Conservation (phyloP, 1,140 invertebrate genomes). For the Planococcus citri region DNA sequence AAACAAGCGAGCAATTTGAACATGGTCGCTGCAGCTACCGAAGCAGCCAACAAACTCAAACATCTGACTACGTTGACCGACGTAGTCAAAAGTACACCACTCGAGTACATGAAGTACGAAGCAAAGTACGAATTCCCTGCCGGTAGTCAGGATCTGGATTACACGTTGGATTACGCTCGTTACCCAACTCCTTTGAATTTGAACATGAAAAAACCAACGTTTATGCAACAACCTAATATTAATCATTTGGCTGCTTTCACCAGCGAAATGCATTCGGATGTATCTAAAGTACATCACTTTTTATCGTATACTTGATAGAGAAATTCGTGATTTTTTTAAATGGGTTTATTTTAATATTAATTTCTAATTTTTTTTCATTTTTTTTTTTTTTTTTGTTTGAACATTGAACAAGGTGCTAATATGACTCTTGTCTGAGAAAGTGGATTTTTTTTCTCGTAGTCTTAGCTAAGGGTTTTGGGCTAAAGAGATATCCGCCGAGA, state of each 20-base stretch:
- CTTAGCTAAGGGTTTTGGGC: too few species aligned
- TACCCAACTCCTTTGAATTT: background rate
- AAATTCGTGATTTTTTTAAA: background rate
- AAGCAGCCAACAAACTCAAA: background rate
- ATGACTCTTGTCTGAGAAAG: too few species aligned
- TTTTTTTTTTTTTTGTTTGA: too few species aligned
- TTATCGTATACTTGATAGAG: background rate
- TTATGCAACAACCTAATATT: conserved; percentile 9
- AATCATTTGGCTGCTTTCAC: background rate
- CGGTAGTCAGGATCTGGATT: background rate
- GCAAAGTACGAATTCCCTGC: conserved; percentile 1
- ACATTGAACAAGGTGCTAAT: too few species aligned
- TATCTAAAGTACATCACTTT: conserved; percentile 11
- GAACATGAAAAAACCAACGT: background rate
- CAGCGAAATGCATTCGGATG: conserved; percentile 1
- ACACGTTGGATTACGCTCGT: conserved; percentile 10
- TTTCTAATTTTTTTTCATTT: too few species aligned
- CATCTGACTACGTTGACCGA: background rate
- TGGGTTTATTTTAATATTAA: background rate
- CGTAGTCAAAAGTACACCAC: background rate
- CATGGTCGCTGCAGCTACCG: background rate
- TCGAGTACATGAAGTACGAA: conserved; percentile 5
- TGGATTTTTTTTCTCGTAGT: too few species aligned
- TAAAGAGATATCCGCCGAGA: too few species aligned
- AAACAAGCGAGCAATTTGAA: background rate